These are phyloP conservation scores for Macroteleia sp. DNA, from an alignment of 2,888 invertebrate genomes.

Conservation along the genomic window DNA sequence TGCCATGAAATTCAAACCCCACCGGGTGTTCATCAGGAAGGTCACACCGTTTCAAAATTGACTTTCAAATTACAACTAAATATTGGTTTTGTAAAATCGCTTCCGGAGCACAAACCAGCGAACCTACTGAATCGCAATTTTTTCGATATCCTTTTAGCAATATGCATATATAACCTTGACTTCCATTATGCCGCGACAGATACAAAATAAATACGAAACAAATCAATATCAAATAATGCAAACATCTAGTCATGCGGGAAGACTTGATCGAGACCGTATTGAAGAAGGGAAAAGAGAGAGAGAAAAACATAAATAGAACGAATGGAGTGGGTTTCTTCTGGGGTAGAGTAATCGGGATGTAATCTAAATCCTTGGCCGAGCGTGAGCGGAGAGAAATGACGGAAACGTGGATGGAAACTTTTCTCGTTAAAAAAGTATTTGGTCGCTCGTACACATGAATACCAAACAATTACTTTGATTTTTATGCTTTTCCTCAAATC, in stretches of 20 bases:
- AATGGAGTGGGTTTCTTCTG: conserved; percentile 65
- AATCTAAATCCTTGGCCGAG: conserved; percentile 69
- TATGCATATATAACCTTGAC: conserved; percentile 11
- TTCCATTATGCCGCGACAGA: conserved; percentile 13
- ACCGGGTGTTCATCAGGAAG: conserved; percentile 6
- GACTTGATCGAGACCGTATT: conserved; percentile 51
- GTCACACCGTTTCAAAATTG: conserved; percentile 19
- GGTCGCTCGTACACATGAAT: conserved; percentile 49
- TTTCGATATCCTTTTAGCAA: conserved; percentile 2
- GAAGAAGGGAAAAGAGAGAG: conserved; percentile 23
- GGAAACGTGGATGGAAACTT: conserved; percentile 70
- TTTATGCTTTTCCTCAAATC: conserved; percentile 27
- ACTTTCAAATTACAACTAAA: conserved; percentile 39
- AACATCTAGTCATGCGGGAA: conserved; percentile 42
- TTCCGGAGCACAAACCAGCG: conserved; percentile 8
- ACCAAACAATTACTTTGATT: conserved; percentile 52
- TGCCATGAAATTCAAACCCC: conserved; percentile 1
- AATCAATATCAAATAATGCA: conserved; percentile 53
- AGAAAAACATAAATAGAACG: conserved; percentile 45
- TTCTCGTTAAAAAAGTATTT: conserved; percentile 71
- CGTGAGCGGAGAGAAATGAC: conserved; percentile 68
- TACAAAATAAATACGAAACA: conserved; percentile 38
- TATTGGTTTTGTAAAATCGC: conserved; percentile 33
- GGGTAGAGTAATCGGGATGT: conserved; percentile 68
- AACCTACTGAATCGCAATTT: background rate